Evolutionary conservation across 2,797 vertebrate genomes (phyloP).

Genomic region (Macroramphosus scolopax): DNA sequence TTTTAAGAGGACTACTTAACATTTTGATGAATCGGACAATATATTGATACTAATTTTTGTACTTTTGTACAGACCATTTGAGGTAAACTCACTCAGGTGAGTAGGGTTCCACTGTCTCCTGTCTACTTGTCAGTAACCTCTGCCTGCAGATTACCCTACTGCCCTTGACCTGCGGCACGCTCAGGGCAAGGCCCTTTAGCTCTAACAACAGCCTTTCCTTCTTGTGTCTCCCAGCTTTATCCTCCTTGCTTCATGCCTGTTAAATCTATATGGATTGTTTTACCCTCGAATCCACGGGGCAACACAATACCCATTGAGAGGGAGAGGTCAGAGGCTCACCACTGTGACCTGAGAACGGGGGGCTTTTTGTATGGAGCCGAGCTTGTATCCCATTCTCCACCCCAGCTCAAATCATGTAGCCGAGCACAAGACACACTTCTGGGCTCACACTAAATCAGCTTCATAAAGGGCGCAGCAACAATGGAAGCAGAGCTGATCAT

Average conservation of each 20-base stretch:
- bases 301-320: conserved; percentile 65
- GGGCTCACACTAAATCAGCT: conserved; percentile 59
- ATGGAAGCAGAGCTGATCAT: conserved; percentile 36
- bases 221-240: conserved; percentile 44
- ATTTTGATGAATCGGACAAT: conserved; percentile 1
- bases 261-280: conserved; percentile 66
- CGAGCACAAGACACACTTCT: conserved; percentile 50
- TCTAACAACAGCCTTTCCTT: conserved; percentile 35
- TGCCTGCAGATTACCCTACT: conserved; percentile 36
- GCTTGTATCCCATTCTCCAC: conserved; percentile 64
- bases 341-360: conserved; percentile 36
- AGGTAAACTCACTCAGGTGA: conserved; percentile 42
- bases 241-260: conserved; percentile 62
- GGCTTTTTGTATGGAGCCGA: conserved; percentile 45
- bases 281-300: conserved; percentile 50
- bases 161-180: conserved; percentile 49
- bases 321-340: conserved; percentile 62
- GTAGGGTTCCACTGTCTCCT: background rate
- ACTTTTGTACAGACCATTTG: no score
- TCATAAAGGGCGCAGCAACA: conserved; percentile 39
- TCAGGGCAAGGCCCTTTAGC: conserved; percentile 41
- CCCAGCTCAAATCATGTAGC: conserved; percentile 51
- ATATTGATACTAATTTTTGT: no score
- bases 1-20: conserved; percentile 8
- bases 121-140: conserved; percentile 29